Conservation (phyloP, 2,797 vertebrate species). For the Sus cebifrons region DNA sequence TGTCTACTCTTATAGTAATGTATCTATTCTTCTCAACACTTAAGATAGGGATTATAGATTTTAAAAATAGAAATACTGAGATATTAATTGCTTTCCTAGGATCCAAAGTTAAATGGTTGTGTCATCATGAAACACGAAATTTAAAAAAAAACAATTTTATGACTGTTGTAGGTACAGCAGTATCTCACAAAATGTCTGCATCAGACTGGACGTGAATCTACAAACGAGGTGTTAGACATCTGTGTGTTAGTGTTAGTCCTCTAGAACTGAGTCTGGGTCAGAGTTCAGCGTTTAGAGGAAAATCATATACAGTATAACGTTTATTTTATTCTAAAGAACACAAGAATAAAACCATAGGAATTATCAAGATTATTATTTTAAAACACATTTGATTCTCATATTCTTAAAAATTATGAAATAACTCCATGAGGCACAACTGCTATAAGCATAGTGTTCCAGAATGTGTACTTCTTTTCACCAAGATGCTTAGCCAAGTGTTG, state of each 20-base stretch:
- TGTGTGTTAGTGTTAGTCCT: not conserved
- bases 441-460: not conserved
- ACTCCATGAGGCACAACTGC: not conserved
- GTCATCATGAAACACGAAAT: not conserved
- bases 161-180: not conserved
- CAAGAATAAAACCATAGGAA: not conserved
- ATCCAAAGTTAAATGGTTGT: slow-evolving; percentile 2
- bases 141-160: not conserved
- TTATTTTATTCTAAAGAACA: not conserved
- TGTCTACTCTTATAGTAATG: not conserved
- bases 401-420: not conserved
- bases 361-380: not conserved
- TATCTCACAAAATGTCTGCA: not conserved
- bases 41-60: not conserved
- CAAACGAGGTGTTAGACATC: not conserved
- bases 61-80: not conserved
- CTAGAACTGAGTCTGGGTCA: not conserved
- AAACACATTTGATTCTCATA: not conserved
- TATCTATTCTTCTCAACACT: not conserved
- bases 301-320: not conserved
- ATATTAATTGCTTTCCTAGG: not conserved
- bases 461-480: not conserved
- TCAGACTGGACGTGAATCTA: not conserved
- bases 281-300: not conserved
- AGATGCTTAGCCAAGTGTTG: not conserved